Percentiles rank a stretch among this genome's conserved stretches.
These are phyloP conservation scores for Trogon melanurus DNA, from an alignment of 2,113 vertebrate species.

Conservation along the genomic window DNA sequence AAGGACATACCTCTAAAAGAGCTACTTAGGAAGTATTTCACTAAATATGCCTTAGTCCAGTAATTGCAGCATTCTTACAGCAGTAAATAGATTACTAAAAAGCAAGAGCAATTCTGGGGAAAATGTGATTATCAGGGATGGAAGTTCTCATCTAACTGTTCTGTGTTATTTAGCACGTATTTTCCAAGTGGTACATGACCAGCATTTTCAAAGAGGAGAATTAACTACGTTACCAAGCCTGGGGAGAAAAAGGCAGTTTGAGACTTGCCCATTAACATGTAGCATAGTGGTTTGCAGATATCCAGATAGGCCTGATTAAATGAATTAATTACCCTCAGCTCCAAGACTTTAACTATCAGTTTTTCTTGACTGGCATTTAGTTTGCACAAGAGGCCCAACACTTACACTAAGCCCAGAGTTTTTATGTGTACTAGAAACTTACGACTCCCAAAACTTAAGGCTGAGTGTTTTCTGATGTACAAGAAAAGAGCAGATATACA, in stretches of 20 bases:
- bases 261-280: not conserved
- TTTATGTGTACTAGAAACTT: not conserved
- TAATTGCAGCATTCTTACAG: constrained; percentile 23
- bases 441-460: not conserved
- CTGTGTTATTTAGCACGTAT: not conserved
- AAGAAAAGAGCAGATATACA: not conserved
- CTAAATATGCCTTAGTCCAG: not conserved
- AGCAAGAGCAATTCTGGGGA: not conserved
- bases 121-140: not conserved
- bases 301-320: not conserved
- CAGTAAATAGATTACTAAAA: constrained; percentile 22
- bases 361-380: not conserved
- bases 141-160: not conserved
- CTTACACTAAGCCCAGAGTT: not conserved
- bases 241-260: not conserved
- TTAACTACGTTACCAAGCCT: not conserved
- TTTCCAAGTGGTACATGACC: not conserved
- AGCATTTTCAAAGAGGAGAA: constrained; percentile 14
- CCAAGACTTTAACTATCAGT: not conserved
- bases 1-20: not conserved
- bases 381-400: not conserved
- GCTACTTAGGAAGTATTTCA: not conserved
- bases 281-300: not conserved
- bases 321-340: not conserved
- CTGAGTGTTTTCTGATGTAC: not conserved